Base-by-base conservation (phyloP, 2,888 invertebrate genomes). In the Polymixis flavicincta region DNA sequence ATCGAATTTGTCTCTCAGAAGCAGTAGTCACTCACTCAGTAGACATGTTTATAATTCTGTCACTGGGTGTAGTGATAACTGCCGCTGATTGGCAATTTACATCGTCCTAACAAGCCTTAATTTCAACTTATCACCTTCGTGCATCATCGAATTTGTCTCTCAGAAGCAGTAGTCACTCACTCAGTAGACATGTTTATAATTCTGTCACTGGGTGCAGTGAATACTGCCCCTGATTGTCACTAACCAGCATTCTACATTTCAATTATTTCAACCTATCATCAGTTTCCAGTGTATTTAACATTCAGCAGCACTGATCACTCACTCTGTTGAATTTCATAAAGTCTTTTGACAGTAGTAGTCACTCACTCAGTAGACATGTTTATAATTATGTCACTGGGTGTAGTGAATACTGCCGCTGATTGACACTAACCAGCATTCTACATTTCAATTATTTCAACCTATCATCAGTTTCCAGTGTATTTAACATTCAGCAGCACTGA, bases 1-100 rank as follows among this genome's bases (percentile, higher is more conserved):
- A 45, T 1, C 13, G 54, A 8, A 19, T 11, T 45, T 45, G 11
- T 28, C 19, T 57, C 11, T 60, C 22, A 60, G 13, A 22, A 14
- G 22, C 1, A 22, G 32, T 37, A 7, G 22, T 59, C 28, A 28
- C 59, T 59, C 59, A 28, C 59, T 59, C 59, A 19, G 59, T 19
- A 19, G 59, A 19, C 32, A 59, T 59, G 59, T 32, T 59, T 28
- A 59, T 59, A 17, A 28, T 11, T 55, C 67, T 67, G 42, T 67
- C 67, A 42, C 67, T 90, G 89, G 89, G 86, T 80, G 78, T 71
- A 52, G 79, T 88, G 87, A 89, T 11, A 13, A 48, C 48, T 48
- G 17, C 48, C 14, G 48, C 17, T 48, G 37, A 74, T 70, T 80
- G 76, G 50, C 7, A 19, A 11, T 54, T 9, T 50, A 7, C 19